These are phyloP conservation scores for Bradypus variegatus DNA, from an alignment of 2,797 vertebrate genomes.

Conservation along the genomic window DNA sequence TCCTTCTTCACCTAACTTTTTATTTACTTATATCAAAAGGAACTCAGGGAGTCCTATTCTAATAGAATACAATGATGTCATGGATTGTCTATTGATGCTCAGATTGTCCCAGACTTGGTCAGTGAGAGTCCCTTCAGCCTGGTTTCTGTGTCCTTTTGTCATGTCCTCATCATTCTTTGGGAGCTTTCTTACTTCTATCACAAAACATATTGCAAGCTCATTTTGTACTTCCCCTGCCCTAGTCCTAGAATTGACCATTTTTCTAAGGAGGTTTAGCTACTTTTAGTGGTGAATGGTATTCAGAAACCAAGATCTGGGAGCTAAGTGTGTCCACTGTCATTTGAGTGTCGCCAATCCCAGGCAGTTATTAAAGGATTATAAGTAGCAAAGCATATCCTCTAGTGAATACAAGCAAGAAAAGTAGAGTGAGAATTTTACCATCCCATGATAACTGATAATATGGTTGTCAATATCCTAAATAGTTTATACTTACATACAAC, in stretches of 20 bases:
- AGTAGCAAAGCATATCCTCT: background rate
- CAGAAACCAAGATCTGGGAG: no score
- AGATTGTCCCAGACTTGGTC: background rate
- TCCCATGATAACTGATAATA: background rate
- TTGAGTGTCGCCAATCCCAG: background rate
- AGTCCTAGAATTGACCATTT: background rate
- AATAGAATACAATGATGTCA: background rate
- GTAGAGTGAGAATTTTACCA: background rate
- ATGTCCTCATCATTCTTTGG: no score
- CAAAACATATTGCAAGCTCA: background rate
- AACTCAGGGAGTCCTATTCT: background rate
- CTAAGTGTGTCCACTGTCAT: background rate
- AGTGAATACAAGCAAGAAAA: background rate
- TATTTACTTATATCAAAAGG: background rate
- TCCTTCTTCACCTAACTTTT: no score
- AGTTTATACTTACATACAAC: background rate
- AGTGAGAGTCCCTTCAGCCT: background rate
- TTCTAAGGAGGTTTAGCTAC: background rate
- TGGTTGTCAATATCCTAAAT: background rate
- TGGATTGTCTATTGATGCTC: background rate
- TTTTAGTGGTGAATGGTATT: no score
- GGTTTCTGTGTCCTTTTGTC: background rate
- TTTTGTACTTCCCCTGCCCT: no score
- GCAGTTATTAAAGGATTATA: background rate
- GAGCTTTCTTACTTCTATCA: background rate